phyloP scores from a whole-genome alignment of 2,113 vertebrate species.

The Reinhardtius hippoglossoides region DNA sequence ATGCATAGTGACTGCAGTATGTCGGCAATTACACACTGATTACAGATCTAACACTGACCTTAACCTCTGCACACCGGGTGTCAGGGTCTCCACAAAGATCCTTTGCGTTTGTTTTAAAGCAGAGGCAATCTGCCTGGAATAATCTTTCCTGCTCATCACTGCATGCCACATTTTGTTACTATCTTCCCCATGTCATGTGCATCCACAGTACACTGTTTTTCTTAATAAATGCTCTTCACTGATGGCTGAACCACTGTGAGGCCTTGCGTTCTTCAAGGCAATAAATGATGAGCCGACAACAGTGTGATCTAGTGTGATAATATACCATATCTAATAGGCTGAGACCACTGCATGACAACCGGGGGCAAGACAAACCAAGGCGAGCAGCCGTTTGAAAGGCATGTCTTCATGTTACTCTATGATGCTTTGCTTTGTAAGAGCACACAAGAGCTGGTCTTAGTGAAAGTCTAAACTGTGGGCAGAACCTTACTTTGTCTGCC shows the following conservation, averaged over 20 bases:
- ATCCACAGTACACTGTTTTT: slow-evolving; percentile 18
- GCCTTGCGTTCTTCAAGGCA: slow-evolving; percentile 16
- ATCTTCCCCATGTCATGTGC: slow-evolving; percentile 17
- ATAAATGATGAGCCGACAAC: slow-evolving; percentile 11
- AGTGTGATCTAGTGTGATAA: slow-evolving; percentile 25
- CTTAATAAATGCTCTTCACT: not conserved
- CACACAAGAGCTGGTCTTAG: not conserved
- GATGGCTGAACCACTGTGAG: not conserved
- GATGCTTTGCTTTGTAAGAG: slow-evolving; percentile 7
- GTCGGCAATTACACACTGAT: not conserved
- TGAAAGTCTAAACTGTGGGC: not conserved
- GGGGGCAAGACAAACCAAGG: slow-evolving; percentile 10
- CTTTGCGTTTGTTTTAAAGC: slow-evolving; percentile 2
- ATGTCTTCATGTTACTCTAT: not conserved
- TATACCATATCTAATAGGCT: slow-evolving; percentile 3
- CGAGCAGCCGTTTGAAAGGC: not conserved
- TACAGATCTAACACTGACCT: not conserved
- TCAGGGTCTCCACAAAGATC: not conserved
- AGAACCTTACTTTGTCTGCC: not conserved
- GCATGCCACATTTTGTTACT: slow-evolving; percentile 6
- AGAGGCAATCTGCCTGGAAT: not conserved
- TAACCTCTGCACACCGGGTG: not conserved
- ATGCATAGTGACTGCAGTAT: not conserved
- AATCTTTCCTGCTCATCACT: not conserved
- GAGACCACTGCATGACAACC: slow-evolving; percentile 17